A percentile compares a stretch with the other conserved stretches of the same genome.
phyloP scores from a whole-genome alignment of 2,888 invertebrate genomes.

The Sylvicola cinctus region DNA sequence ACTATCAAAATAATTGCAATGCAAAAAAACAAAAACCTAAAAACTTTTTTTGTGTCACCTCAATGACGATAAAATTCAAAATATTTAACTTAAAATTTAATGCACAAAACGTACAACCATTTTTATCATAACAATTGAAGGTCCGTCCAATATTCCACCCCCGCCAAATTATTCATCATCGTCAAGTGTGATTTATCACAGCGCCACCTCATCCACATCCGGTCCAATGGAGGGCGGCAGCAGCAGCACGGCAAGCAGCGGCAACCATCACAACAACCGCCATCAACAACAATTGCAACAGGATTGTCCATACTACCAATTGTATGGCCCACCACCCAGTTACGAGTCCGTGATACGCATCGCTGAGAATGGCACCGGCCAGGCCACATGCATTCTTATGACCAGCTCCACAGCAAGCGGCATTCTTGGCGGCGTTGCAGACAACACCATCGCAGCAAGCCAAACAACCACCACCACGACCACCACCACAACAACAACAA shows the following conservation, averaged over 20 bases:
- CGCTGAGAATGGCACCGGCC: slow-evolving; percentile 6
- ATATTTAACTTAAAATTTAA: too few relatives aligned
- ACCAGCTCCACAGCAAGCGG: background rate
- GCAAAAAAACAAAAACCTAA: too few relatives aligned
- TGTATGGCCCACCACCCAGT: slow-evolving; percentile 29
- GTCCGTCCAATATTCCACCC: slow-evolving; percentile 4
- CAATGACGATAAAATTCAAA: too few relatives aligned
- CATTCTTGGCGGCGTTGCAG: slow-evolving; percentile 5
- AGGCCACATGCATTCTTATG: slow-evolving; percentile 7
- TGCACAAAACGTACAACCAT: too few relatives aligned
- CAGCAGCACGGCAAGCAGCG: too few relatives aligned
- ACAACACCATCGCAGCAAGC: slow-evolving; percentile 6
- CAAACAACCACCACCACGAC: slow-evolving; percentile 5
- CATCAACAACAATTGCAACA: slow-evolving; percentile 3
- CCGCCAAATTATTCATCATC: slow-evolving; percentile 9
- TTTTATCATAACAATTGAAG: too few relatives aligned
- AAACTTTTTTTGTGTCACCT: too few relatives aligned
- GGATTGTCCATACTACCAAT: slow-evolving; percentile 25
- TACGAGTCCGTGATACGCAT: slow-evolving; percentile 24
- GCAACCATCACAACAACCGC: slow-evolving; percentile 7
- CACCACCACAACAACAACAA: background rate
- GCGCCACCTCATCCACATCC: slow-evolving; percentile 3
- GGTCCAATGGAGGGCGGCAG: slow-evolving; percentile 3
- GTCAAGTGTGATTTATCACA: slow-evolving; percentile 5
- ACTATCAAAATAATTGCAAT: too few relatives aligned